Percentiles rank a stretch among this genome's conserved stretches.
Evolutionary conservation across 2,113 vertebrate species (phyloP).

Genomic region (Cavia aperea): DNA sequence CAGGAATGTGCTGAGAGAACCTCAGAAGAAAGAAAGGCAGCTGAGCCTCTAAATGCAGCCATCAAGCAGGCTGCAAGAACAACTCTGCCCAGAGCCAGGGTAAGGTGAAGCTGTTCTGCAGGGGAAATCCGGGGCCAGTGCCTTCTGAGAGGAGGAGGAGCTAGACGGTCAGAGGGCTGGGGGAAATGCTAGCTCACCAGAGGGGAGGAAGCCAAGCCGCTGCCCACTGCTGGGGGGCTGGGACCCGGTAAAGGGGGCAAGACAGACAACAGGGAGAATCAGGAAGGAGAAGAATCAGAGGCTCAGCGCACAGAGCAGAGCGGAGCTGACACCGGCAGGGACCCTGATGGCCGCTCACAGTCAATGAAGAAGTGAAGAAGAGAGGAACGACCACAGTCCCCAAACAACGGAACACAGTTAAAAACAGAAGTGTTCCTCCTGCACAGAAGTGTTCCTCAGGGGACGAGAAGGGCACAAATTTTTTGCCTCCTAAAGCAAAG

Average conservation of each 20-base stretch:
- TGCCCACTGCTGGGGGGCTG: neutral
- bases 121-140: neutral
- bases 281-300: neutral
- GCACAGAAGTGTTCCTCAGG: neutral
- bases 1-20: neutral
- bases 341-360: neutral
- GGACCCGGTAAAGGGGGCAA: neutral
- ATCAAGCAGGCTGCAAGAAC: neutral
- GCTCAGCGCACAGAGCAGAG: neutral
- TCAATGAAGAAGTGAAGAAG: neutral
- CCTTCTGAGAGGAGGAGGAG: neutral
- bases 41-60: neutral
- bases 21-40: neutral
- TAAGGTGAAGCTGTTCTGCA: neutral
- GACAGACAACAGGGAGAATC: neutral
- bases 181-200: neutral
- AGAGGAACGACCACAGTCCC: slow-evolving; percentile 7
- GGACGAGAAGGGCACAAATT: neutral
- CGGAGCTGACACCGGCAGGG: neutral
- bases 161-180: neutral
- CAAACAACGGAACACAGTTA: neutral
- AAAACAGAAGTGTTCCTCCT: neutral
- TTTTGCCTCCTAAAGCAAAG: neutral
- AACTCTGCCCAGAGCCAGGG: neutral
- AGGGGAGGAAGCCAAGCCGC: neutral